Base-by-base conservation (phyloP, 2,888 invertebrate species). In the Plagiodera versicolora region DNA sequence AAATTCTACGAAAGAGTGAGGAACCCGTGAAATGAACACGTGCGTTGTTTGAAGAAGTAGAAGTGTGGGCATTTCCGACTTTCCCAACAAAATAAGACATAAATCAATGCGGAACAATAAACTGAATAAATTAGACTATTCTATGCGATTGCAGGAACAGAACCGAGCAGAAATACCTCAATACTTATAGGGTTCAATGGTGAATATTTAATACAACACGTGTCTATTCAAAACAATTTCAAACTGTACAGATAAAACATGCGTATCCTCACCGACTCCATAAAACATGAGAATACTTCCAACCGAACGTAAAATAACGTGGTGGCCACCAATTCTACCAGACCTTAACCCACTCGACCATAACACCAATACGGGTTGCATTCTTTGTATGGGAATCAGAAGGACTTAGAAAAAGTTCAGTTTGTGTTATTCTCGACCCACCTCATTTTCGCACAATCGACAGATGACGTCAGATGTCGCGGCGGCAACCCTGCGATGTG, bases 241-340 rank as follows among this genome's bases (percentile, higher is more conserved):
- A 71, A 74, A 72, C 71, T 72, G 69, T 64, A 75, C 75, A 74
- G 75, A 76, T 76, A 75, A 68, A 76, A 75, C 64, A 65, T 65
- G 39, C 39, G 14, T 2, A 39, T 39, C 4, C 2, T 2, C 2
- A 4, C 9, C 67, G 66, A 65, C 72, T 74, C 70, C 74, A 75
- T 71, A 74, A 72, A 61, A 66, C 68, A 73, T 74, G 75, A 74
- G 76, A 76, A 76, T 5, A 6, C 24, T 24, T 24, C 24, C 24
- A 24, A 24, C 4, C 24, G 3, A 6, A 24, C 24, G 24, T 24
- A 24, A 5, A 5, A 6, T 3, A 24, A 24, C 4, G 24, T 6
- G 24, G 6, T 24, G 24, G 24, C 24, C 24, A 24, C 4, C 24
- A 5, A 24, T 3, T 6, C 6, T 6, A 24, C 24, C 24, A 24